Base-by-base conservation (phyloP, 2,888 invertebrate species). In the Erpobdella octoculata region DNA sequence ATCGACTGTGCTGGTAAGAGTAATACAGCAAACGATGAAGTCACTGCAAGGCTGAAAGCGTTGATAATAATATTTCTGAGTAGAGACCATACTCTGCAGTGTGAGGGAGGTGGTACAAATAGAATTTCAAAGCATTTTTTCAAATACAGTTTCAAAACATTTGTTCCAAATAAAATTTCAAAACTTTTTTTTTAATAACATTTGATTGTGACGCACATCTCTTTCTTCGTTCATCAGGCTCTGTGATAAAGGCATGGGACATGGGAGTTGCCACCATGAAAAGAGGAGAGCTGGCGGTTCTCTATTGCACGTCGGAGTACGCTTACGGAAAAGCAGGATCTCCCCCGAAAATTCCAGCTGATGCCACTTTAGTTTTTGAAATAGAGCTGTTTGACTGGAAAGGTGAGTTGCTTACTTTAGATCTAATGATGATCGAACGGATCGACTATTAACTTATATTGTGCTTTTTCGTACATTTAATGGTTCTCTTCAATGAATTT, bases 241-340 rank as follows among this genome's bases (percentile, higher is more conserved):
- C 84, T 69, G 93, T 95, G 0, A 94, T 96, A 75, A 91, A 91
- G 85, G 93, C 89, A 84, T 97, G 95, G 91, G 96, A 97, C 79
- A 87, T 92, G 76, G 95, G 93, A 36, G 89, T 97, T 21, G 90
- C 91, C 0, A 90, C 92, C 0, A 97, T 98, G 97, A 91, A 89
- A 83, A 89, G 89, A 78, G 91, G 92, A 0, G 95, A 96, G 84
- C 86, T 90, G 69, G 90, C 91, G 65, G 85, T 88, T 70, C 84
- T 97, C 67, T 91, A 89, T 0, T 93, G 94, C 84, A 89, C 89
- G 68, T 87, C 94, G 0, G 89, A 92, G 73, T 96, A 93, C 85
- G 96, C 92, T 0, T 96, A 96, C 80, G 95, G 95, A 5, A 87
- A 87, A 75, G 81, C 83, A 35, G 95, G 94, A 72, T 89, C 89